Percentiles rank a stretch among this genome's conserved stretches.
Evolutionary conservation across 2,888 invertebrate species (phyloP).

Genomic region (Dolomedes plantarius): DNA sequence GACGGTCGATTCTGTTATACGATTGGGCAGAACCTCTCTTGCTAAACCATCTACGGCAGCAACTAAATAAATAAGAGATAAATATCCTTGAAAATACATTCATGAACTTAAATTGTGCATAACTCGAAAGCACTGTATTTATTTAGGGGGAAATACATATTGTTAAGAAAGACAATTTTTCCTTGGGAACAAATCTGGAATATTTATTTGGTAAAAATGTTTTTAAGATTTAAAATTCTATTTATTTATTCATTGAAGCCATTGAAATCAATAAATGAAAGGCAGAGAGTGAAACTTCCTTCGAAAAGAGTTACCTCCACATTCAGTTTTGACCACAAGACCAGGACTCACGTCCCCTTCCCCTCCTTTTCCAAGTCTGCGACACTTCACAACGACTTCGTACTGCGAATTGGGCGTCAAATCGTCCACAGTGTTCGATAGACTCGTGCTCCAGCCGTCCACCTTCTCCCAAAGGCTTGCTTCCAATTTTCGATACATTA

Average conservation of each 20-base stretch:
- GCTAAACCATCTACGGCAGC: slow-evolving; percentile 40
- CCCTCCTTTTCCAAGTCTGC: slow-evolving; percentile 42
- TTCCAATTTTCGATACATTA: slow-evolving; percentile 26
- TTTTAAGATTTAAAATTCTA: no score
- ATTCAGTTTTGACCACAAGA: slow-evolving; percentile 36
- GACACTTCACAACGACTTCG: slow-evolving; percentile 51
- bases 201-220: no score
- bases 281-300: no score
- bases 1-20: slow-evolving; percentile 35
- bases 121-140: no score
- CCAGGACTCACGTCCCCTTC: slow-evolving; percentile 40
- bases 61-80: slow-evolving; percentile 20
- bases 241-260: no score
- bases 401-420: slow-evolving; percentile 45
- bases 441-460: slow-evolving; percentile 29
- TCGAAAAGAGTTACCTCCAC: slow-evolving; percentile 49
- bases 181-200: no score
- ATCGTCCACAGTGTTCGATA: neutral
- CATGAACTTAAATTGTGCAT: no score
- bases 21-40: slow-evolving; percentile 46
- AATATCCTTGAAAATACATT: no score
- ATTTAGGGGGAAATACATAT: no score
- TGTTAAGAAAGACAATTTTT: no score
- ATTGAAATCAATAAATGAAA: no score
- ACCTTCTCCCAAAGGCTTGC: slow-evolving; percentile 27